Percentiles rank a stretch among this genome's conserved stretches.
Conservation (phyloP, 92 coral and sea anemone genomes). For the Porites divaricata region DNA sequence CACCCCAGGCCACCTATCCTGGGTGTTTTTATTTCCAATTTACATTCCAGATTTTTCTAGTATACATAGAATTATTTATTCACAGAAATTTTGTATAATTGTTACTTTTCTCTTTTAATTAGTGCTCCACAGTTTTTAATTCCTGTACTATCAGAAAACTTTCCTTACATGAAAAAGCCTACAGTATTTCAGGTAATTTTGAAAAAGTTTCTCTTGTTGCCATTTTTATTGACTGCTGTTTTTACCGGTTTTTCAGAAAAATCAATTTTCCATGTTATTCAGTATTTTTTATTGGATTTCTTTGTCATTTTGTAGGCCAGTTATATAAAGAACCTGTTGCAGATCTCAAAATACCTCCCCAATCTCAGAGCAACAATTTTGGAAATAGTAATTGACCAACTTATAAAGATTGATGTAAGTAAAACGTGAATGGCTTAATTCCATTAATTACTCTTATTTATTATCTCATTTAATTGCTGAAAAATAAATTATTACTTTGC, state of each 20-base stretch:
- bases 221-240: not conserved
- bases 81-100: not conserved
- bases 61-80: no score
- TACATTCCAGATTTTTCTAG: no score
- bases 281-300: not conserved
- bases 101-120: constrained; percentile 4
- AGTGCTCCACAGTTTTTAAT: constrained; percentile 87
- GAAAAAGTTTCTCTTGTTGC: not conserved
- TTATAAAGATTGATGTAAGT: constrained; percentile 92
- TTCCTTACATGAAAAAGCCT: constrained; percentile 86
- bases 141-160: constrained; percentile 78
- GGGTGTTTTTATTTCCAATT: no score
- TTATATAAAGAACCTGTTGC: constrained; percentile 82
- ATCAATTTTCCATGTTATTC: not conserved
- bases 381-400: constrained; percentile 78
- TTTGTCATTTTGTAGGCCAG: constrained; percentile 64
- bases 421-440: no score
- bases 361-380: constrained; percentile 71
- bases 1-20: no score
- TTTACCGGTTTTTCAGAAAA: not conserved
- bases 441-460: no score
- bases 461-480: no score
- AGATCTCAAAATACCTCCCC: constrained; percentile 75
- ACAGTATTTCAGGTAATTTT: constrained; percentile 65
- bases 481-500: no score